Base-by-base conservation (phyloP, 2,113 vertebrate genomes). In the Sapayoa aenigma region DNA sequence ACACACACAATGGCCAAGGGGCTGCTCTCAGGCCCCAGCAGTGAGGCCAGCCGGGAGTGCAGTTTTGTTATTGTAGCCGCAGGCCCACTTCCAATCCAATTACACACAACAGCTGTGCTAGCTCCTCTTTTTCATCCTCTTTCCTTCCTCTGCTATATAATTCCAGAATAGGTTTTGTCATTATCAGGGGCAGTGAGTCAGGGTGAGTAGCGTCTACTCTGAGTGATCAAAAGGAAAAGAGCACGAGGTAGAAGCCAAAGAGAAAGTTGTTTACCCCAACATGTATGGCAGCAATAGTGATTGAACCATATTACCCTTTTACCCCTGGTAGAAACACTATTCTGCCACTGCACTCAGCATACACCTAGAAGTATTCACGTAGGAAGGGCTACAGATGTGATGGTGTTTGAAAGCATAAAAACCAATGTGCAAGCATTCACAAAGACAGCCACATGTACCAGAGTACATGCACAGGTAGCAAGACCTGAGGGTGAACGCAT, bases 51-150 rank as follows among this genome's bases (percentile, higher is more conserved):
- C 86, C 84, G 6, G 67, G 85, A 97, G 66, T 46, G 84, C 55
- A 96, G 89, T 30, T 90, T 17, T 60, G 84, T 90, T 78, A 76
- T 50, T 95, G 93, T 90, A 95, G 93, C 85, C 24, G 1, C 80
- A 88, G 93, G 92, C 88, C 71, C 77, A 73, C 74, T 98, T 97
- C 93, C 96, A 96, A 96, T 96, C 68, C 91, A 98, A 95, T 97
- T 90, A 97, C 42, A 44, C 41, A 94, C 46, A 92, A 52, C 39
- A 79, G 87, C 87, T 94, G 87, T 94, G 81, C 75, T 87, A 95
- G 94, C 72, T 94, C 59, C 62, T 79, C 65, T 66, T 81, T 68
- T 72, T 89, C 71, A 93, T 55, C n/a, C 55, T 66, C 37, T 93
- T 77, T 46, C 27, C 88, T 39, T 37, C 58, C 65, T 84, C 67